Percentiles rank a stretch among this genome's conserved stretches.
Conservation (phyloP, 2,888 invertebrate genomes). For the Tridacna gigas region DNA sequence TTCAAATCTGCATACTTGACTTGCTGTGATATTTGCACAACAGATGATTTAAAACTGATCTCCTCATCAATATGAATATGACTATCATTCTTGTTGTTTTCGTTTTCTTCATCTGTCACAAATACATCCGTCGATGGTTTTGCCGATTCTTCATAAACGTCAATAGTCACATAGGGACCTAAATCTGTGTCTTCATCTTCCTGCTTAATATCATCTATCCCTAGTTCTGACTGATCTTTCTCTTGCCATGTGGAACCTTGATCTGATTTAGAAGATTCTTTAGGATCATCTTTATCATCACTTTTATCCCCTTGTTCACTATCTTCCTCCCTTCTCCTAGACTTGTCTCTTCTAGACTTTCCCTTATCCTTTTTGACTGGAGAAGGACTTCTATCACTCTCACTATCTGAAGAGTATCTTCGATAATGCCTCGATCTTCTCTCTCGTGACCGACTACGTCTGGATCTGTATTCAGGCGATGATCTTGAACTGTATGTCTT, state of each 20-base stretch:
- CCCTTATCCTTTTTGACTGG: conserved; percentile 17
- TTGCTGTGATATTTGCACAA: not conserved
- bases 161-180: not conserved
- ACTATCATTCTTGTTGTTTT: not conserved
- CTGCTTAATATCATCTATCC: not conserved
- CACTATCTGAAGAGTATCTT: conserved; percentile 36
- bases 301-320: conserved; percentile 14
- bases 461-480: conserved; percentile 24
- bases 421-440: conserved; percentile 21
- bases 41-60: conserved; percentile 41
- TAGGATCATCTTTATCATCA: conserved; percentile 13
- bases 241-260: not conserved
- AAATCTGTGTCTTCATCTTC: not conserved
- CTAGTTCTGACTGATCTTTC: not conserved
- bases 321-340: conserved; percentile 20
- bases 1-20: not conserved
- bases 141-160: not conserved
- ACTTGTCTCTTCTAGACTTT: conserved; percentile 8
- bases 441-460: conserved; percentile 44
- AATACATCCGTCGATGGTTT: not conserved
- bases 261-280: conserved; percentile 12
- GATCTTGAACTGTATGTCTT: conserved; percentile 20
- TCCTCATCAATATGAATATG: conserved; percentile 47
- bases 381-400: conserved; percentile 22
- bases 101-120: not conserved